These are phyloP conservation scores for Ctenopoma multispine DNA, from an alignment of 2,797 vertebrate genomes.

Conservation along the genomic window DNA sequence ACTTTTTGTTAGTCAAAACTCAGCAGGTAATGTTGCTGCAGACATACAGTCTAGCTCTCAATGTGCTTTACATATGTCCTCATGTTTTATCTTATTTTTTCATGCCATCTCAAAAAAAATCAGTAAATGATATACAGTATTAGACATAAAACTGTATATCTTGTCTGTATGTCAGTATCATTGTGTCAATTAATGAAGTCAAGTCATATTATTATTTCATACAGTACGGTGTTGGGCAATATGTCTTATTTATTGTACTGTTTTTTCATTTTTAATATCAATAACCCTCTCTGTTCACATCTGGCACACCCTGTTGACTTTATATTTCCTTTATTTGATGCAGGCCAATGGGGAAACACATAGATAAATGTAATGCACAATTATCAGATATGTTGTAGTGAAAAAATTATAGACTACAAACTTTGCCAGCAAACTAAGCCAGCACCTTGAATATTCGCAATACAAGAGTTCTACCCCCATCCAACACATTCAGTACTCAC, in stretches of 20 bases:
- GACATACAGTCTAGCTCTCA: not conserved
- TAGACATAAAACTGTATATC: not conserved
- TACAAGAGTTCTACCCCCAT: not conserved
- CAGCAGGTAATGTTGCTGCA: not conserved
- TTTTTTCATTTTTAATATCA: not conserved
- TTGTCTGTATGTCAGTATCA: not conserved
- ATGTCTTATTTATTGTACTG: not conserved
- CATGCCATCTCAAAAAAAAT: no score
- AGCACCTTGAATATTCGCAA: not conserved
- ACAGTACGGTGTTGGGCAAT: no score
- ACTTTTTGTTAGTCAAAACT: not conserved
- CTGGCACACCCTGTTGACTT: not conserved
- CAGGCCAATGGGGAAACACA: not conserved
- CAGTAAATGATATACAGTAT: no score
- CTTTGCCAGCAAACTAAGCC: not conserved
- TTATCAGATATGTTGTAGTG: not conserved
- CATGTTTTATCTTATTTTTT: no score
- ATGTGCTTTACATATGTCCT: no score
- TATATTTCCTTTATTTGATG: not conserved
- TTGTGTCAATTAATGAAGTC: not conserved
- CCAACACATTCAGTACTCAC: slow-evolving; percentile 8
- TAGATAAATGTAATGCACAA: not conserved
- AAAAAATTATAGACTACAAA: not conserved
- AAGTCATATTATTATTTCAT: no score
- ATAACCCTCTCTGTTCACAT: not conserved